Evolutionary conservation across 2,888 invertebrate species (phyloP).

Genomic region (Conchocele bisecta): DNA sequence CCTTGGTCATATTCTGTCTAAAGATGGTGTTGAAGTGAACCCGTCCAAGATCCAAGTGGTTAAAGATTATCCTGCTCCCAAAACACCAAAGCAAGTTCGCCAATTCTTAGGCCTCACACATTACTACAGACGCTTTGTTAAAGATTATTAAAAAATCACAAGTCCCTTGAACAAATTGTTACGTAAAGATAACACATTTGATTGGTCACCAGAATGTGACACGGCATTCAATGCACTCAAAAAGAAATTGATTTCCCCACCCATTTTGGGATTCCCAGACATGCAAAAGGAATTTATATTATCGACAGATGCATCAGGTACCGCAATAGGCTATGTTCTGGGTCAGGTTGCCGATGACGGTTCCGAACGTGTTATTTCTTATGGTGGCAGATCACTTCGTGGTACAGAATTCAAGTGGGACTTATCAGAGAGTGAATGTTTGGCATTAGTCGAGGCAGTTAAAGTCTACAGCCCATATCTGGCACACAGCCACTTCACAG

Average conservation of each 20-base stretch:
- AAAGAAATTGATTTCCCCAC: conserved; percentile 15
- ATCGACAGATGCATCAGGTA: conserved; percentile 3
- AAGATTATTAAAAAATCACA: conserved; percentile 48
- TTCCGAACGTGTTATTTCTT: conserved; percentile 49
- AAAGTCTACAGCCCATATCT: conserved; percentile 52
- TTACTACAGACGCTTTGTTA: conserved; percentile 52
- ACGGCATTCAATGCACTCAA: conserved; percentile 32
- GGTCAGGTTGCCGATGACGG: conserved; percentile 41
- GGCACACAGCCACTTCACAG: conserved; percentile 32
- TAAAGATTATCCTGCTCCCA: conserved; percentile 43
- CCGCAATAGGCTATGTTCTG: conserved; percentile 39
- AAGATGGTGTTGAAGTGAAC: conserved; percentile 52
- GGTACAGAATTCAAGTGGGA: conserved; percentile 49
- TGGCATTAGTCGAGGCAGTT: conserved; percentile 57
- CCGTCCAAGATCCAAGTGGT: conserved; percentile 38
- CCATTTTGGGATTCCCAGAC: conserved; percentile 39
- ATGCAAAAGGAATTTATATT: conserved; percentile 3
- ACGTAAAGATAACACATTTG: conserved; percentile 37
- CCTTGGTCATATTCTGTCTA: conserved; percentile 39
- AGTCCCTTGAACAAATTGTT: conserved; percentile 45
- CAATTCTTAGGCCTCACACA: conserved; percentile 44
- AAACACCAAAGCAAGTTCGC: conserved; percentile 33
- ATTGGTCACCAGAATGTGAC: conserved; percentile 49
- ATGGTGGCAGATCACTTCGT: conserved; percentile 49
- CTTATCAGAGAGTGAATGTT: conserved; percentile 56